These are phyloP conservation scores for Potorous gilbertii DNA, from an alignment of 2,797 vertebrate species.

Conservation along the genomic window DNA sequence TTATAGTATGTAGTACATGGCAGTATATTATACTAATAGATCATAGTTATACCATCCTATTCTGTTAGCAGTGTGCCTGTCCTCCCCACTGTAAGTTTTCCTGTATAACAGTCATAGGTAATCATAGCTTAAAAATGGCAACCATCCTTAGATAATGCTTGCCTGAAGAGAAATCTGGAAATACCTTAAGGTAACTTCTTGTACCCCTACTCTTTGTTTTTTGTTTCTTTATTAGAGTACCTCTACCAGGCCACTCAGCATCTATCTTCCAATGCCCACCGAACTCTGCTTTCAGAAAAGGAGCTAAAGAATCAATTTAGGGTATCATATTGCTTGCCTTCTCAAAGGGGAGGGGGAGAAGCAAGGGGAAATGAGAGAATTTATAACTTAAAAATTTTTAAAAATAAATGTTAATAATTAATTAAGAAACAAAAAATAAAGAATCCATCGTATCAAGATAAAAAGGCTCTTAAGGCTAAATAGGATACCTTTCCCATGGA, in stretches of 20 bases:
- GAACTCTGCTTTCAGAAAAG: not conserved
- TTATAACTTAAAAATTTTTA: no score
- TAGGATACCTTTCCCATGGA: not conserved
- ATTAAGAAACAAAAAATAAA: no score
- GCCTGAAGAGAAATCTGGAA: not conserved
- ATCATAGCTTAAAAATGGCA: not conserved
- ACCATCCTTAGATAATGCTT: not conserved
- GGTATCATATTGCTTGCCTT: not conserved
- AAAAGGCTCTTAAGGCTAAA: not conserved
- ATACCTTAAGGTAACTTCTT: not conserved
- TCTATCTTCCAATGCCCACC: not conserved
- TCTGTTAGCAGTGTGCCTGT: no score
- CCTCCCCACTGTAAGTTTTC: not conserved
- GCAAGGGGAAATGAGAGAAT: no score
- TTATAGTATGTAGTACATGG: no score
- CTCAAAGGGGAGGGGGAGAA: no score
- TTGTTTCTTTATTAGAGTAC: not conserved
- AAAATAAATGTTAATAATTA: no score
- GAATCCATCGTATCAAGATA: no score
- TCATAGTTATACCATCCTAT: not conserved
- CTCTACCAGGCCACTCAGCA: not conserved
- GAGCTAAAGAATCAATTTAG: not conserved
- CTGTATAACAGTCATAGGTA: not conserved
- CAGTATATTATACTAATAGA: not conserved
- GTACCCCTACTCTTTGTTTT: not conserved